Evolutionary conservation across 2,888 invertebrate genomes (phyloP), one percentile per base, ranked within the genome.

Genomic region (Drosophila parthenogenetica): DNA sequence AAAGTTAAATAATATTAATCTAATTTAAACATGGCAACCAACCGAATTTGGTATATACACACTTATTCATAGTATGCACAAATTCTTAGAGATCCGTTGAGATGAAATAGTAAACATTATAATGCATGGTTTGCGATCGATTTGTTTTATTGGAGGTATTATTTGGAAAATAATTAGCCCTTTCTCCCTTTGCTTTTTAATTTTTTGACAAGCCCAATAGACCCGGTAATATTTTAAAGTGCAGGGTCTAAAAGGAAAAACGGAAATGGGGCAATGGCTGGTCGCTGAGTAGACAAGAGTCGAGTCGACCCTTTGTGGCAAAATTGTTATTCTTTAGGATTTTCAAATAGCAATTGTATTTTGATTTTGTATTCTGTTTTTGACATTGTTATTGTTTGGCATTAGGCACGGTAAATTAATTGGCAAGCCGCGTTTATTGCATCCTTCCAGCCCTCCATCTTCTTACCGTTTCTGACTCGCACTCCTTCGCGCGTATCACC

Each of bases 401-500:
- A 89, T 87, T 87, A 89, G 83, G 51, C 67, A 87, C 62, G 87
- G 78, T 73, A 83, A 87, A 90, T 87, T 79, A 78, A 90, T 84
- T 87, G 77, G 66, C 72, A 65, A 89, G 80, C 73, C 69, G 69
- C 72, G 55, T 74, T 87, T 73, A 88, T 87, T 76, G 72, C 61
- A 53, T 51, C 19, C 11, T 4, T 22, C 7, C 29, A 8, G 29
- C 29, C 29, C 29, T 29, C 29, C 7, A 1, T 14, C 1, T 17
- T 46, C 90, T 92, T 90, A 92, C 92, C 92, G 89, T 92, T 93
- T 77, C 92, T 86, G 61, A 92, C 93, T 77, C 92, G 89, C 37
- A 92, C 92, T 78, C 92, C 92, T 73, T 92, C 92, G 11, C 92
- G 91, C 37, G 92, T 92, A 77, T 92, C 92, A 57, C 97, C 97